A percentile compares a stretch with the other conserved stretches of the same genome.
Evolutionary conservation across 2,888 invertebrate species (phyloP).

Genomic region (Himalopsyche anomala): DNA sequence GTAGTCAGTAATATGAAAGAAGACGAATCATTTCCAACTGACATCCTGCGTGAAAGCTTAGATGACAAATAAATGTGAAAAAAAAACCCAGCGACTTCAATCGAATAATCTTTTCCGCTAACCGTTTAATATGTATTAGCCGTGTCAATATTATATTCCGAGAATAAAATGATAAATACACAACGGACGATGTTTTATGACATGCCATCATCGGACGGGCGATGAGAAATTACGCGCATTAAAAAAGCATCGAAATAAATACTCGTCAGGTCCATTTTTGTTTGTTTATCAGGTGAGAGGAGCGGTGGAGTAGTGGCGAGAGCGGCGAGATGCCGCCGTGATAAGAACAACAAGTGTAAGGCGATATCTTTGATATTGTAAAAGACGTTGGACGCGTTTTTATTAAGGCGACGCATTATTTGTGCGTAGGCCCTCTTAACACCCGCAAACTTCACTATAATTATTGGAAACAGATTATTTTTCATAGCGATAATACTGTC

Average conservation of each 20-base stretch:
- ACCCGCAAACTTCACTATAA: background rate
- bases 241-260: constrained; percentile 53
- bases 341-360: constrained; percentile 62
- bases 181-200: constrained; percentile 46
- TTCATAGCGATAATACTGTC: no score
- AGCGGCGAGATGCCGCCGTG: constrained; percentile 55
- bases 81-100: constrained; percentile 41
- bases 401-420: constrained; percentile 39
- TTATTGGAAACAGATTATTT: no score
- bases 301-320: constrained; percentile 46
- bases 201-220: constrained; percentile 41
- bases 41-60: background rate
- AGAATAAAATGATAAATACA: constrained; percentile 51
- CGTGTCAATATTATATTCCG: constrained; percentile 38
- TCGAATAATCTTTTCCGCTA: constrained; percentile 7
- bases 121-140: constrained; percentile 36
- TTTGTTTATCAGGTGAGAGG: constrained; percentile 36
- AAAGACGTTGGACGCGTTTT: constrained; percentile 59
- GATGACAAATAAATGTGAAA: constrained; percentile 8
- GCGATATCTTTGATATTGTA: constrained; percentile 60
- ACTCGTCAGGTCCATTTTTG: constrained; percentile 49
- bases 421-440: constrained; percentile 22
- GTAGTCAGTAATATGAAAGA: no score
- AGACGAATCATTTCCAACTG: background rate
- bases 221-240: constrained; percentile 45